Evolutionary conservation across 1,140 invertebrate species (phyloP), one percentile per base, ranked within the genome.

Genomic region (Plectrocnemia conspersa): DNA sequence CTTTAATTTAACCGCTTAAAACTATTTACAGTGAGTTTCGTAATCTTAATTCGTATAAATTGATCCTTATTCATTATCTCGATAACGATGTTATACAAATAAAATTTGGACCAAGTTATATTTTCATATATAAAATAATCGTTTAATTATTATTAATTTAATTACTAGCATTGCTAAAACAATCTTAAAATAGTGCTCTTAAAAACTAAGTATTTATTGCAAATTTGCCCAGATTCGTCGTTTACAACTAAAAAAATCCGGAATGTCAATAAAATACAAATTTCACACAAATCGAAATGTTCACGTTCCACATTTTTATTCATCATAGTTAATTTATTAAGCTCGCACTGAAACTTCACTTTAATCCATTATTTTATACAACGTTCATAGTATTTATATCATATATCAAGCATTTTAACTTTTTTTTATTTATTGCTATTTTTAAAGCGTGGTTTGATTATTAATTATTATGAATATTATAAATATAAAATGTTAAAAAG

Each of bases 181-280:
- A n/a, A 50, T 15, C 25, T 35, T 46, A 45, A 54, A 52, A 53
- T 59, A 59, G 58, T 53, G 44, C 29, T 45, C 46, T 50, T 58
- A 59, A 33, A 54, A n/a, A 41, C 45, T 56, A 61, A 45, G 21
- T 57, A 61, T 54, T 56, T 61, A 61, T 61, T 61, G 59, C 59
- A 61, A 61, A 61, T 61, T 61, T 61, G 50, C 59, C 59, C 59
- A 61, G 59, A 61, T 61, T 61, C 53, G 53, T 44, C 41, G 54
- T 59, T 50, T 48, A 52, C 50, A 27, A 44, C 25, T 52, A 54
- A 56, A 56, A 57, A 61, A 61, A 56, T 60, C 58, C 58, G 58
- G 58, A 60, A 29, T 21, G 29, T 49, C 21, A 4, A 29, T 16
- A 54, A 36, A 50, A 40, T 40, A 52, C 33, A 52, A 41, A 40